These are phyloP conservation scores for Anoplopoma fimbria DNA, from an alignment of 2,113 vertebrate genomes.

Conservation along the genomic window DNA sequence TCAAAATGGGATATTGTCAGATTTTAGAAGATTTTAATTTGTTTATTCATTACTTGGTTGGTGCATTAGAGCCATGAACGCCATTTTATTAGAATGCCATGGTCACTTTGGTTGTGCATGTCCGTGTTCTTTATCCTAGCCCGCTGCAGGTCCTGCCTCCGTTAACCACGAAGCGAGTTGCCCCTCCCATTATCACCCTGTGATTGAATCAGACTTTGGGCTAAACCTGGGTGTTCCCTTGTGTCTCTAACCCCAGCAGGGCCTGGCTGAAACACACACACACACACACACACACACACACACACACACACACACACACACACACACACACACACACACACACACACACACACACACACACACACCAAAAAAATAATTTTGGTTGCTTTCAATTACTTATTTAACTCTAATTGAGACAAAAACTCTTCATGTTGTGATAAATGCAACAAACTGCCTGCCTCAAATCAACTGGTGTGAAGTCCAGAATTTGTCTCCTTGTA, in stretches of 20 bases:
- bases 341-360: not conserved
- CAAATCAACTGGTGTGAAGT: conserved; percentile 18
- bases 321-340: not conserved
- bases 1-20: conserved; percentile 48
- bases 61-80: conserved; percentile 37
- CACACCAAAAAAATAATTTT: conserved; percentile 28
- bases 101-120: conserved; percentile 42
- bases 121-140: conserved; percentile 42
- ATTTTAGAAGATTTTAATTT: conserved; percentile 65
- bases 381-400: conserved; percentile 10
- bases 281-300: not conserved
- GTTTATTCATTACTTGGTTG: conserved; percentile 54
- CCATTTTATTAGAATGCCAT: conserved; percentile 39
- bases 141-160: conserved; percentile 19
- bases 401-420: conserved; percentile 23
- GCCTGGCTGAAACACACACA: conserved; percentile 13
- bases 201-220: conserved; percentile 60
- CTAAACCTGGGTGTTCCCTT: conserved; percentile 45
- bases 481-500: conserved; percentile 27
- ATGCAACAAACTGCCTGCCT: conserved; percentile 11
- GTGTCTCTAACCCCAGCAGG: conserved; percentile 38
- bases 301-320: not conserved
- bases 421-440: conserved; percentile 22
- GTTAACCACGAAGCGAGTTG: conserved; percentile 51
- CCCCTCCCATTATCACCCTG: conserved; percentile 49